Conservation (phyloP, 2,888 invertebrate genomes). For the Ferdinandea cuprea region DNA sequence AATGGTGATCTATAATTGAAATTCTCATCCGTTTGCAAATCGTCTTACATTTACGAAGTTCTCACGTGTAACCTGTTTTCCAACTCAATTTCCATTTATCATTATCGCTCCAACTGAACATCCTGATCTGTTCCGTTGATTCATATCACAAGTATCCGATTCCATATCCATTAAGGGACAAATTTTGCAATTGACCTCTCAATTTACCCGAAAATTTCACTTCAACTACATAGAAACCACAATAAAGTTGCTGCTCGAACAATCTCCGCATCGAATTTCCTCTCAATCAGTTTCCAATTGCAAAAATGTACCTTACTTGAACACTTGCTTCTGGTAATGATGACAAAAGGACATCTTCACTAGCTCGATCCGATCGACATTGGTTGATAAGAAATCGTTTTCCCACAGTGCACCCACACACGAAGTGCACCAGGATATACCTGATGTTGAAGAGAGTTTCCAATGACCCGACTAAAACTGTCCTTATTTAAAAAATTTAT, state of each 20-base stretch:
- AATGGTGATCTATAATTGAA: too few species aligned
- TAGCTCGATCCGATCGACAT: conserved; percentile 54
- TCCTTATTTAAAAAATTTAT: conserved; percentile 55
- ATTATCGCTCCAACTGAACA: conserved; percentile 31
- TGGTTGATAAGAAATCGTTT: conserved; percentile 49
- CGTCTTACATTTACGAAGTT: too few species aligned
- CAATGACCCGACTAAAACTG: conserved; percentile 42
- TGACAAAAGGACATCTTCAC: conserved; percentile 46
- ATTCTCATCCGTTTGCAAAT: too few species aligned
- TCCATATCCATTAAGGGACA: conserved; percentile 38
- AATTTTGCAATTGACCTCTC: conserved; percentile 62
- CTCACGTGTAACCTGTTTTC: background rate
- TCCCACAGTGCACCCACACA: conserved; percentile 55
- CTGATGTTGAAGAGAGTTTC: conserved; percentile 53
- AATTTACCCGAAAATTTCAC: conserved; percentile 33
- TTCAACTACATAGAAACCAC: conserved; percentile 54
- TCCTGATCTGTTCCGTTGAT: conserved; percentile 36
- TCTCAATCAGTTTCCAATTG: conserved; percentile 47
- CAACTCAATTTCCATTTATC: background rate
- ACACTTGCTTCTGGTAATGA: conserved; percentile 7
- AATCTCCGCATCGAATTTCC: conserved; percentile 67
- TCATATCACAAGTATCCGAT: conserved; percentile 35
- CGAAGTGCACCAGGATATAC: conserved; percentile 8
- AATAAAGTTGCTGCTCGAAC: conserved; percentile 34
- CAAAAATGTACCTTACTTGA: conserved; percentile 12